These are phyloP conservation scores for Drosophila infuscata DNA, from an alignment of 2,888 invertebrate genomes.

Conservation along the genomic window DNA sequence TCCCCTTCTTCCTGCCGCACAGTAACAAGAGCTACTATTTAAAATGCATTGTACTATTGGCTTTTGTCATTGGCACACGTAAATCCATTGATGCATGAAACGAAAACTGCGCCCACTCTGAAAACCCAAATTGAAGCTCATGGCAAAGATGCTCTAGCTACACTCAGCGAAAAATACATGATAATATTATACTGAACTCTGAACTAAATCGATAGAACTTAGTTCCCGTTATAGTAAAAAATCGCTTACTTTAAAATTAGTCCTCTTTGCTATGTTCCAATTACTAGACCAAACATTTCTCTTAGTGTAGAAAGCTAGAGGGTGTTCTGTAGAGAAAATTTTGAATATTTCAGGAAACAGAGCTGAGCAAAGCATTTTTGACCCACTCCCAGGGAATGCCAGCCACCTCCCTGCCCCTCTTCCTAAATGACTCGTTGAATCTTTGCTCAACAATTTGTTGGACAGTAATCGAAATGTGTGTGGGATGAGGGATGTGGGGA, in stretches of 20 bases:
- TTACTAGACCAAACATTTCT: background rate
- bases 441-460: conserved; percentile 56
- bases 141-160: background rate
- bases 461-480: conserved; percentile 57
- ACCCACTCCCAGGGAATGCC: background rate
- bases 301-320: background rate
- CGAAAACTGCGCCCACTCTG: conserved; percentile 34
- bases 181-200: background rate
- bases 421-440: conserved; percentile 31
- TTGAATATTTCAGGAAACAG: conserved; percentile 34
- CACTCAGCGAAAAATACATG: background rate
- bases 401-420: background rate
- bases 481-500: background rate
- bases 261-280: background rate
- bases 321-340: conserved; percentile 18
- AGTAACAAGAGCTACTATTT: conserved; percentile 35
- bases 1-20: background rate
- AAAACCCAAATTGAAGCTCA: background rate
- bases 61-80: conserved; percentile 62
- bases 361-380: conserved; percentile 46
- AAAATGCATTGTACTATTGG: conserved; percentile 57
- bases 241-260: background rate
- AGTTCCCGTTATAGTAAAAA: background rate
- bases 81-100: conserved; percentile 70
- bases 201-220: background rate